A percentile compares a stretch with the other conserved stretches of the same genome.
Evolutionary conservation across 2,113 vertebrate genomes (phyloP).

Genomic region (Desmodus rotundus): DNA sequence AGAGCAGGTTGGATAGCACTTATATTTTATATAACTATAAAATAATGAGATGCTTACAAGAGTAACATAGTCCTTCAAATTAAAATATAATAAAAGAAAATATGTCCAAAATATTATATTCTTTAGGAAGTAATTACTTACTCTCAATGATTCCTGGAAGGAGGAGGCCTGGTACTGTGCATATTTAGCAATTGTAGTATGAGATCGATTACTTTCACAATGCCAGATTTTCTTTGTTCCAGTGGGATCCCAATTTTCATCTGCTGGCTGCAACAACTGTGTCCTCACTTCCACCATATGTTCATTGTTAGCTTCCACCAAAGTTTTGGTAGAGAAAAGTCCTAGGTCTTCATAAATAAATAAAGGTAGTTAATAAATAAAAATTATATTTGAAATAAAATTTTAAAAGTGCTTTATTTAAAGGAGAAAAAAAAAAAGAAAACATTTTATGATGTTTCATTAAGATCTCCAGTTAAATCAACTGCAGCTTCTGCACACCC

Average conservation of each 20-base stretch:
- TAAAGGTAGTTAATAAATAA: constrained; percentile 34
- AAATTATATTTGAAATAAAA: background rate
- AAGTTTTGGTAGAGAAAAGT: constrained; percentile 97
- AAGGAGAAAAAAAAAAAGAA: background rate
- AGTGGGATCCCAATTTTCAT: constrained; percentile 97
- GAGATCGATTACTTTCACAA: constrained; percentile 97
- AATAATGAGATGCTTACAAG: constrained; percentile 29
- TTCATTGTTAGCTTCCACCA: constrained; percentile 98
- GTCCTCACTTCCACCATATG: constrained; percentile 97
- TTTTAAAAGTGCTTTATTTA: background rate
- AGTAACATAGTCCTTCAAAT: constrained; percentile 3
- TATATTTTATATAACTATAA: constrained; percentile 29
- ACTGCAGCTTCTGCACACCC: background rate
- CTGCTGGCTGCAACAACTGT: constrained; percentile 94
- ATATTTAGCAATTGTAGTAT: constrained; percentile 97
- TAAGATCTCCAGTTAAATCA: background rate
- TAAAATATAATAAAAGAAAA: background rate
- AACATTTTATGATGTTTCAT: background rate
- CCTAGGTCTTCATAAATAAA: constrained; percentile 88
- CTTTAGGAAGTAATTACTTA: constrained; percentile 76
- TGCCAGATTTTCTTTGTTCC: constrained; percentile 97
- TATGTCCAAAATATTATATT: constrained; percentile 20
- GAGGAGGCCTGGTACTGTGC: constrained; percentile 98
- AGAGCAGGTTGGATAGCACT: background rate
- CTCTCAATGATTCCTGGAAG: constrained; percentile 98